Conservation (phyloP, 2,113 vertebrate species). For the Oryzias woworae region DNA sequence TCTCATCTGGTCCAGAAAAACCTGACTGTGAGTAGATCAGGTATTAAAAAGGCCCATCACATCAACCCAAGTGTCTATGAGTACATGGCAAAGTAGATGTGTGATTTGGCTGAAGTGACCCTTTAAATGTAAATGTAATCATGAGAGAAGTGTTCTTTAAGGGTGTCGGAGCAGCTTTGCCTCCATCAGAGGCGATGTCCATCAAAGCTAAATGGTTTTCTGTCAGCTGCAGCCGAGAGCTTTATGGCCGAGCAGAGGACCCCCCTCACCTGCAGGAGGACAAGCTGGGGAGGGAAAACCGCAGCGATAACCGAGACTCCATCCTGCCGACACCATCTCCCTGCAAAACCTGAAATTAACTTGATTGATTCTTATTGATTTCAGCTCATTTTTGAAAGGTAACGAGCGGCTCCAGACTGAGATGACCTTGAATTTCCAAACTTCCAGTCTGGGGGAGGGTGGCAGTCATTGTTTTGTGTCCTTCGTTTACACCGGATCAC, state of each 20-base stretch:
- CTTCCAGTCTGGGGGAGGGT: too few species aligned
- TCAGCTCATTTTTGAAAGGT: too few species aligned
- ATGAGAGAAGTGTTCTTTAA: constrained; percentile 52
- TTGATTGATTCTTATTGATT: too few species aligned
- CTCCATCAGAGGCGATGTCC: constrained; percentile 42
- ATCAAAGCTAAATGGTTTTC: constrained; percentile 39
- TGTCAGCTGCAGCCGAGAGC: constrained; percentile 39
- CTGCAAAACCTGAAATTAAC: too few species aligned
- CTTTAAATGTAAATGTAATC: constrained; percentile 65
- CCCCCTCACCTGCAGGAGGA: constrained; percentile 17
- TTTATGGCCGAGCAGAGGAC: constrained; percentile 33
- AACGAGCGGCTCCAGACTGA: too few species aligned
- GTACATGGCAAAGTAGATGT: constrained; percentile 14
- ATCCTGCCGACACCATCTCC: too few species aligned
- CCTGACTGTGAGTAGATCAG: background rate
- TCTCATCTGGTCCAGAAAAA: too few species aligned
- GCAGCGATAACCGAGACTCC: too few species aligned
- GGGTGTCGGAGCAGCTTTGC: constrained; percentile 27
- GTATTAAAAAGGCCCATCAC: background rate
- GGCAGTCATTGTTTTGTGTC: too few species aligned
- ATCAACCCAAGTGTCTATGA: background rate
- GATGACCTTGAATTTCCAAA: too few species aligned
- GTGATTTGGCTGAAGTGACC: constrained; percentile 41
- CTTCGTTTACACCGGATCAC: too few species aligned
- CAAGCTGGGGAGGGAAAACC: background rate